Evolutionary conservation across 2,888 invertebrate genomes (phyloP).

Genomic region (Rugalucina vietnamica): DNA sequence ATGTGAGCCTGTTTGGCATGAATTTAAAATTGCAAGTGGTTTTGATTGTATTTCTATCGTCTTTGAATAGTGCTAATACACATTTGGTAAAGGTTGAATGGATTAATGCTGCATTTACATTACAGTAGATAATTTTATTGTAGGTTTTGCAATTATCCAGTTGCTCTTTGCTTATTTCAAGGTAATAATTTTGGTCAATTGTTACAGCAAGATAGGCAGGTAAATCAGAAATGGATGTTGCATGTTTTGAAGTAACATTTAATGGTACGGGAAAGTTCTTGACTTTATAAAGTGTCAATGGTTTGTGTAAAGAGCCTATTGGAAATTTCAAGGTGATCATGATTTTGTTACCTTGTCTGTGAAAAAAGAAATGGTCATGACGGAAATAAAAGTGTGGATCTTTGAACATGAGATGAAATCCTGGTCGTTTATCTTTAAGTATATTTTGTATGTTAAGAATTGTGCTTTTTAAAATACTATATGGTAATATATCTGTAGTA

Average conservation of each 20-base stretch:
- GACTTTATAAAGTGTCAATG: not conserved
- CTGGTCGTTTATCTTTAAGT: not conserved
- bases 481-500: not conserved
- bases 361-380: slow-evolving; percentile 5
- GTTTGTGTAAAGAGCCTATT: not conserved
- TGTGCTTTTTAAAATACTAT: not conserved
- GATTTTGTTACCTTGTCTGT: not conserved
- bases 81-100: not conserved
- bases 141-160: not conserved
- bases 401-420: not conserved
- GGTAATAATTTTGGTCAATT: not conserved
- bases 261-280: not conserved
- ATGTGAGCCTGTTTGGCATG: not conserved
- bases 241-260: not conserved
- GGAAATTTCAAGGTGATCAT: not conserved
- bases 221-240: not conserved
- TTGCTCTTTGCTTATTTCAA: not conserved
- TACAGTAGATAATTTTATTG: not conserved
- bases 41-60: not conserved
- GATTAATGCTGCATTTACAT: not conserved
- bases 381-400: slow-evolving; percentile 5
- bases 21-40: slow-evolving; percentile 10
- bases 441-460: not conserved
- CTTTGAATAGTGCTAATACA: not conserved
- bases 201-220: not conserved